phyloP scores from a whole-genome alignment of 1,140 invertebrate genomes.

The Nylanderia fulva region DNA sequence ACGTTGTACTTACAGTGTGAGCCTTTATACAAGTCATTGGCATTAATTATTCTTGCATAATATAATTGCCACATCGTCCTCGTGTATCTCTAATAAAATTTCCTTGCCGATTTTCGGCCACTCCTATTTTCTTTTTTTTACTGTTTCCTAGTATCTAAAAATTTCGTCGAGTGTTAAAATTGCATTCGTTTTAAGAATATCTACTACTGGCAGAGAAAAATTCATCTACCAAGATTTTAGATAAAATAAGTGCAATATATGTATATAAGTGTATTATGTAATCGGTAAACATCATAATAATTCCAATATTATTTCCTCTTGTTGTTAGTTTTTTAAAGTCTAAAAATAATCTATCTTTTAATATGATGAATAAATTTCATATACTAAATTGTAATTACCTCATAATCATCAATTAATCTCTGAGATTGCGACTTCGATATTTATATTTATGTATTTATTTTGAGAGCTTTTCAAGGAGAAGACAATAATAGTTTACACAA shows the following conservation, averaged over 20 bases:
- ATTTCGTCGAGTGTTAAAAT: neutral
- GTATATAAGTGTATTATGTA: too few relatives aligned
- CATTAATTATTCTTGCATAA: conserved; percentile 38
- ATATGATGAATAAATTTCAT: too few relatives aligned
- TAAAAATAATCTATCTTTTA: neutral
- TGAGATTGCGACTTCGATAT: too few relatives aligned
- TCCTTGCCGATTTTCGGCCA: conserved; percentile 13
- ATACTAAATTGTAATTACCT: too few relatives aligned
- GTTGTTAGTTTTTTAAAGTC: neutral
- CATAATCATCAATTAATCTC: too few relatives aligned
- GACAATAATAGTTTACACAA: too few relatives aligned
- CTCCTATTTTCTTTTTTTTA: conserved; percentile 2
- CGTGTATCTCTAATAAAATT: conserved; percentile 44
- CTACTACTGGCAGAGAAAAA: neutral
- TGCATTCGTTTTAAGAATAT: neutral
- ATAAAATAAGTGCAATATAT: neutral
- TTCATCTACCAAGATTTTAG: neutral
- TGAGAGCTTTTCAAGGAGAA: too few relatives aligned
- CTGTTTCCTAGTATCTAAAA: neutral
- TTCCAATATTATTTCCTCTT: too few relatives aligned
- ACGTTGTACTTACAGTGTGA: conserved; percentile 13
- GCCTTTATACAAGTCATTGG: conserved; percentile 12
- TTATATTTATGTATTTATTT: too few relatives aligned
- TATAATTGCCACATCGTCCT: neutral
- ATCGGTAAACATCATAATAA: too few relatives aligned